Conservation (phyloP, 2,888 invertebrate genomes). For the Cephus pulcher region DNA sequence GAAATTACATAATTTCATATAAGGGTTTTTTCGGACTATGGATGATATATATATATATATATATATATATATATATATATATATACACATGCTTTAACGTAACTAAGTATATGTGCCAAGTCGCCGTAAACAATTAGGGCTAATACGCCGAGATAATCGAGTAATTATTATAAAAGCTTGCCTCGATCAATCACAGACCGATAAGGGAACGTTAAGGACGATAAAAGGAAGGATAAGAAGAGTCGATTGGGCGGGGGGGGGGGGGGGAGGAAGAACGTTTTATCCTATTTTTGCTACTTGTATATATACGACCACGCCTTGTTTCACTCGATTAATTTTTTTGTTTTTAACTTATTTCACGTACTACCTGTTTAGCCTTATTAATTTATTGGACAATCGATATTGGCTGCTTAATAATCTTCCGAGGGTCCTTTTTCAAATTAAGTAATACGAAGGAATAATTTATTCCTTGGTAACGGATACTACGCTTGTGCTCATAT, state of each 20-base stretch:
- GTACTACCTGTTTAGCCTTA: conserved; percentile 3
- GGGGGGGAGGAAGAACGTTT: neutral
- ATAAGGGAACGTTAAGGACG: conserved; percentile 34
- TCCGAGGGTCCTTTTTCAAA: neutral
- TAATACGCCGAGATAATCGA: conserved; percentile 51
- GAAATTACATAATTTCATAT: too few species aligned
- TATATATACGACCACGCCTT: conserved; percentile 4
- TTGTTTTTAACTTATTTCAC: neutral
- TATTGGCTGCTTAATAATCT: neutral
- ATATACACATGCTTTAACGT: conserved; percentile 27
- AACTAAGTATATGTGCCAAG: conserved; percentile 30
- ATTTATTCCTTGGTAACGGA: too few species aligned
- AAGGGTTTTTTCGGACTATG: too few species aligned
- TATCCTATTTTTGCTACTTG: conserved; percentile 2
- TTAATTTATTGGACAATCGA: conserved; percentile 1
- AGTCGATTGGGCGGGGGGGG: too few species aligned
- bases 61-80: too few species aligned
- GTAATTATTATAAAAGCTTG: conserved; percentile 63
- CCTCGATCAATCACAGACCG: conserved; percentile 59
- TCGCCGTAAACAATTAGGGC: conserved; percentile 51
- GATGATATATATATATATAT: too few species aligned
- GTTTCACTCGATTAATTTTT: conserved; percentile 5
- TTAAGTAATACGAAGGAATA: too few species aligned
- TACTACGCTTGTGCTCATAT: too few species aligned
- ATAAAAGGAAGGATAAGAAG: too few species aligned